These are phyloP conservation scores for Sphaerophoria rueppellii DNA, from an alignment of 2,888 invertebrate genomes.

Conservation along the genomic window DNA sequence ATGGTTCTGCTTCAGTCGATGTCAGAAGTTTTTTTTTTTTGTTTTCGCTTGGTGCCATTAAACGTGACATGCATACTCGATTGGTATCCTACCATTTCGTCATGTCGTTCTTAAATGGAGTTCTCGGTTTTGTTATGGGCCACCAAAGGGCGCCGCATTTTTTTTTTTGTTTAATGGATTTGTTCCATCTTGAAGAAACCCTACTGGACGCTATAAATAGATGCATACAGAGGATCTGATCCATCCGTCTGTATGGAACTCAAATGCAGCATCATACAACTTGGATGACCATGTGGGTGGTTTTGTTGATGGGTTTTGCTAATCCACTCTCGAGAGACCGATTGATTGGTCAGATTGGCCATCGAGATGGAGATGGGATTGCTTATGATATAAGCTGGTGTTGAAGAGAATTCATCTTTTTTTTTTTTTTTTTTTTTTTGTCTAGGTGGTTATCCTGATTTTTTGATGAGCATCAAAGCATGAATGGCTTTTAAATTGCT, in stretches of 20 bases:
- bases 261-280: constrained; percentile 51
- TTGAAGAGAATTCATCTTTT: constrained; percentile 26
- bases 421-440: constrained; percentile 3
- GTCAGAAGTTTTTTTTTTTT: constrained; percentile 53
- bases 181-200: constrained; percentile 47
- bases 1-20: constrained; percentile 4
- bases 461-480: constrained; percentile 66
- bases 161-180: constrained; percentile 44
- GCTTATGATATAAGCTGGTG: not conserved
- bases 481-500: constrained; percentile 70
- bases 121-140: constrained; percentile 57
- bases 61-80: constrained; percentile 69
- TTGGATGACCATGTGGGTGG: constrained; percentile 27
- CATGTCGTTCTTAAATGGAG: constrained; percentile 65
- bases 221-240: constrained; percentile 45
- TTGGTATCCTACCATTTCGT: constrained; percentile 55
- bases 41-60: constrained; percentile 57
- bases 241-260: not conserved
- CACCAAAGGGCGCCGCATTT: constrained; percentile 30
- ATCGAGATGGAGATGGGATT: constrained; percentile 9
- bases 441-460: constrained; percentile 54
- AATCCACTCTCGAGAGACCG: constrained; percentile 65
- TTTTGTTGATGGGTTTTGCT: constrained; percentile 40
- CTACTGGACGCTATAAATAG: constrained; percentile 44
- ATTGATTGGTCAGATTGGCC: constrained; percentile 60